Percentiles rank a stretch among this genome's conserved stretches.
Conservation (phyloP, 2,113 vertebrate species). For the Eolophus roseicapilla region DNA sequence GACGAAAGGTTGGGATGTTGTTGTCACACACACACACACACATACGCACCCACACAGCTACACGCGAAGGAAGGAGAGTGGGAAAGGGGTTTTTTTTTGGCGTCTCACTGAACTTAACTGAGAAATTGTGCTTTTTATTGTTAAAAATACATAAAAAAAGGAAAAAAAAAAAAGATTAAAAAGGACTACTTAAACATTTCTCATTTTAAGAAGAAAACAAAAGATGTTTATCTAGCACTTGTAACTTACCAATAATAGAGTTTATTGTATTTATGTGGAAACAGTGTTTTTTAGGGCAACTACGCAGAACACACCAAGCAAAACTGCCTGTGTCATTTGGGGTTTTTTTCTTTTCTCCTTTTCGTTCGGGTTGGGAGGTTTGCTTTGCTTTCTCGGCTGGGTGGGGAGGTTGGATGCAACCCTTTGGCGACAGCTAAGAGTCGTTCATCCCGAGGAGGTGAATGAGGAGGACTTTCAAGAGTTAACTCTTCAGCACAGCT, state of each 20-base stretch:
- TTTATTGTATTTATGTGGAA: conserved; percentile 90
- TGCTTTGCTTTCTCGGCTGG: conserved; percentile 25
- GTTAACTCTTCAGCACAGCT: conserved; percentile 57
- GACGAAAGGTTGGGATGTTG: conserved; percentile 45
- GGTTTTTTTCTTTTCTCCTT: not conserved
- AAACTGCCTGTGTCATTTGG: conserved; percentile 67
- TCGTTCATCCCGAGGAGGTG: conserved; percentile 8
- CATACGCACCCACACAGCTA: not conserved
- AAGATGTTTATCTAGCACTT: conserved; percentile 83
- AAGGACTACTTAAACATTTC: conserved; percentile 80
- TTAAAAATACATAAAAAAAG: conserved; percentile 66
- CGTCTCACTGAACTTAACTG: conserved; percentile 72
- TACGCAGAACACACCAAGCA: conserved; percentile 64
- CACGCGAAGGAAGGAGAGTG: conserved; percentile 54
- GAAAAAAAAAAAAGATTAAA: conserved; percentile 37
- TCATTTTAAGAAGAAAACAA: conserved; percentile 76
- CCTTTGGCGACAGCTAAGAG: not conserved
- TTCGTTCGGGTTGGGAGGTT: conserved; percentile 23
- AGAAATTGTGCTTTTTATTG: conserved; percentile 84
- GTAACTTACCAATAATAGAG: conserved; percentile 81
- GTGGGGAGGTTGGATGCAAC: conserved; percentile 21
- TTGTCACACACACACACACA: conserved; percentile 44
- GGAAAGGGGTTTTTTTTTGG: conserved; percentile 46
- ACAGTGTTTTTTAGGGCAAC: conserved; percentile 81
- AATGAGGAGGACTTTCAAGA: conserved; percentile 9